Evolutionary conservation across 2,797 vertebrate species (phyloP).

Genomic region (Knipowitschia caucasica): DNA sequence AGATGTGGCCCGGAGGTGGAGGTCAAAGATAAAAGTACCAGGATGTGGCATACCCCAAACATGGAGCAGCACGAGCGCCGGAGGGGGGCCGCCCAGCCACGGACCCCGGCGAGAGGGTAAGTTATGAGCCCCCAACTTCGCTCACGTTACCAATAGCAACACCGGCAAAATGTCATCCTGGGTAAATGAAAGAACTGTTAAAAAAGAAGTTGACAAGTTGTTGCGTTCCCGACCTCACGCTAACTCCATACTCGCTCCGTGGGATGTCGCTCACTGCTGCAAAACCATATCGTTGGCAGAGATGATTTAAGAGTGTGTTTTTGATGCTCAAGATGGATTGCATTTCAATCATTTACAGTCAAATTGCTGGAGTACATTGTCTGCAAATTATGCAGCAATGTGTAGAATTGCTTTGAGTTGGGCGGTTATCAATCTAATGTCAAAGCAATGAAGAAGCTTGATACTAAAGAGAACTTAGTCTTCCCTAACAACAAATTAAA

Average conservation of each 20-base stretch:
- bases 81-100: no score
- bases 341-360: conserved; percentile 3
- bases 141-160: conserved; percentile 70
- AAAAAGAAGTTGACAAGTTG: conserved; percentile 58
- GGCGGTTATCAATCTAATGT: no score
- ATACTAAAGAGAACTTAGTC: no score
- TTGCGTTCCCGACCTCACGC: conserved; percentile 51
- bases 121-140: conserved; percentile 78
- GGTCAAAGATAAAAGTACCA: conserved; percentile 96
- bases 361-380: background rate
- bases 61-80: no score
- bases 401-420: background rate
- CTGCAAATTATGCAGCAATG: background rate
- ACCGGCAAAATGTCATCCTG: conserved; percentile 68
- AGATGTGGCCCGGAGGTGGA: conserved; percentile 89
- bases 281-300: conserved; percentile 49
- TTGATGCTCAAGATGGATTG: conserved; percentile 33
- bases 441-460: no score
- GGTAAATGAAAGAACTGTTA: conserved; percentile 66
- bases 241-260: conserved; percentile 27
- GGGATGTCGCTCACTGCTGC: conserved; percentile 33
- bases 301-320: conserved; percentile 34
- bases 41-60: conserved; percentile 83
- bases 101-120: no score
- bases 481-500: no score